Evolutionary conservation across 35 echinoderm and acorn worm genomes (phyloP).

Genomic region (Apostichopus japonicus): DNA sequence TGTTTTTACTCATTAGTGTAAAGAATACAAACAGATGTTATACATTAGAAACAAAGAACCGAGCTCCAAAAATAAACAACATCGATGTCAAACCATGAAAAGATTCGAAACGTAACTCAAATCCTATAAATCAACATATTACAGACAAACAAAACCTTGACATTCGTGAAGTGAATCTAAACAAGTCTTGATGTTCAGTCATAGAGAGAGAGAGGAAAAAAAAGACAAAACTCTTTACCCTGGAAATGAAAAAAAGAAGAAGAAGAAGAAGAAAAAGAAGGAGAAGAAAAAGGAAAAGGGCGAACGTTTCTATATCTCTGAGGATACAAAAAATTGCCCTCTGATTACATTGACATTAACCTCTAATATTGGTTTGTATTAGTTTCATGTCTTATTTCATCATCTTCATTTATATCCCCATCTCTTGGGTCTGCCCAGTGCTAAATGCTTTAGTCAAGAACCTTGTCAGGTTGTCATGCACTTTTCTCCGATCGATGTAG

Average conservation of each 20-base stretch:
- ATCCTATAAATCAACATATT: background rate
- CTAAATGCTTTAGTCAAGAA: background rate
- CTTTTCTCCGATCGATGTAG: background rate
- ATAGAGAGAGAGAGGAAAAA: background rate
- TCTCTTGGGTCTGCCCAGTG: background rate
- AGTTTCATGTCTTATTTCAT: background rate
- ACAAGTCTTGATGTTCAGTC: background rate
- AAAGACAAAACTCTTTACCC: background rate
- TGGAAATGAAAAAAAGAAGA: background rate
- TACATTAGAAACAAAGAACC: background rate
- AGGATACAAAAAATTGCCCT: background rate
- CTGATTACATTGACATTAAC: conserved; percentile 19
- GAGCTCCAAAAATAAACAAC: background rate
- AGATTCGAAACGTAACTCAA: background rate
- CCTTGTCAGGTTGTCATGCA: background rate
- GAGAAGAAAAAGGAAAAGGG: background rate
- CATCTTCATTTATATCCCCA: background rate
- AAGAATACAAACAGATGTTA: background rate
- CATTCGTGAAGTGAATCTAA: conserved; percentile 1
- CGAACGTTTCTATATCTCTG: background rate
- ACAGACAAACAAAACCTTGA: conserved; percentile 8
- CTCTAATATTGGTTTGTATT: background rate
- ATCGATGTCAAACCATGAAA: background rate
- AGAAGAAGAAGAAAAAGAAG: background rate
- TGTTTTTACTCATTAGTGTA: background rate